Percentiles rank a stretch among this genome's conserved stretches.
Evolutionary conservation across 2,888 invertebrate species (phyloP).

Genomic region (Agrotis puta): DNA sequence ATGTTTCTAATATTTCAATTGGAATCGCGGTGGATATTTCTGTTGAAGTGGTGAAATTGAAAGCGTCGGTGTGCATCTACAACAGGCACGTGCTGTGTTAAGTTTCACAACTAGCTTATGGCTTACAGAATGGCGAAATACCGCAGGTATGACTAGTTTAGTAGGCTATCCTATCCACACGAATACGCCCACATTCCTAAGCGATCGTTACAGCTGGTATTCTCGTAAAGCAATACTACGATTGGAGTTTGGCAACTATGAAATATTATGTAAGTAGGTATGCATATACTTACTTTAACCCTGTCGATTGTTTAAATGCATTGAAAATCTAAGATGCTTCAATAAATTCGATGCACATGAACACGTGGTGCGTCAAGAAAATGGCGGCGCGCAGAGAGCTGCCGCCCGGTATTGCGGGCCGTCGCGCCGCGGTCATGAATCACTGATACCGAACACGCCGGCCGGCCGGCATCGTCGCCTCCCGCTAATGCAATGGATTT

Average conservation of each 20-base stretch:
- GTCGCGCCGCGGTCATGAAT: constrained; percentile 64
- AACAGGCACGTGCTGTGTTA: constrained; percentile 68
- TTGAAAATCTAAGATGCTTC: constrained; percentile 54
- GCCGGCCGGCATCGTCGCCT: constrained; percentile 19
- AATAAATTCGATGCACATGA: constrained; percentile 74
- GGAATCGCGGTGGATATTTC: constrained; percentile 48
- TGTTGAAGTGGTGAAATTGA: constrained; percentile 61
- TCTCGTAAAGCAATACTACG: not conserved
- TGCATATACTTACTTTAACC: no score
- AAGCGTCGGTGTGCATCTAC: constrained; percentile 60
- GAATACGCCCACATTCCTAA: constrained; percentile 50
- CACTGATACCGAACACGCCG: constrained; percentile 59
- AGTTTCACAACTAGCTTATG: constrained; percentile 73
- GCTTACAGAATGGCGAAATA: constrained; percentile 84
- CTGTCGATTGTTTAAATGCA: constrained; percentile 19
- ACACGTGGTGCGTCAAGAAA: constrained; percentile 88
- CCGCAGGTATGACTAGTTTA: constrained; percentile 80
- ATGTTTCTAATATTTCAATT: constrained; percentile 45
- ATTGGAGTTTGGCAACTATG: not conserved
- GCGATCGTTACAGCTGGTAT: constrained; percentile 28
- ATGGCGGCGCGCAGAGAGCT: constrained; percentile 85
- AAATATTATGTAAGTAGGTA: not conserved
- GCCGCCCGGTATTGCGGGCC: constrained; percentile 49
- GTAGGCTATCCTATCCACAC: constrained; percentile 35
- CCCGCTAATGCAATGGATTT: constrained; percentile 19